A percentile compares a stretch with the other conserved stretches of the same genome.
These are phyloP conservation scores for Myotis planiceps DNA, from an alignment of 2,797 vertebrate genomes.

Conservation along the genomic window DNA sequence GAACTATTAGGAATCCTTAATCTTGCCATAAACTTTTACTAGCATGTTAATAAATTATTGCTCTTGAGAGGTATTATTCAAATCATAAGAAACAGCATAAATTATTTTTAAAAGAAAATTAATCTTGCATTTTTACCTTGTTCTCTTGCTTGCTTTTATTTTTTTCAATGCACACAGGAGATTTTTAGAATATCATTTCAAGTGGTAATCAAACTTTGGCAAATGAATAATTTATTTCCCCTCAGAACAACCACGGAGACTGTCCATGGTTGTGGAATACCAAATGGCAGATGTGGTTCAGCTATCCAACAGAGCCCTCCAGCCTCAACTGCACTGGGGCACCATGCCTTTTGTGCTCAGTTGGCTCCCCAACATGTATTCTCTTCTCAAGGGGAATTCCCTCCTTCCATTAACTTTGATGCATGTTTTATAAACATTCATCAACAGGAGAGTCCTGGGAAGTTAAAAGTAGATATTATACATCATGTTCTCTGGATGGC, in stretches of 20 bases:
- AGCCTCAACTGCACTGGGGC: background rate
- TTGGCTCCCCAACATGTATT: background rate
- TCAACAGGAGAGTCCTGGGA: background rate
- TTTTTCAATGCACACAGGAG: background rate
- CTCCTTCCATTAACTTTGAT: background rate
- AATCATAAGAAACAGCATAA: background rate
- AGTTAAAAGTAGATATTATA: background rate
- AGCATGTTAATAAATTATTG: background rate
- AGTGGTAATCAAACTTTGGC: constrained; percentile 25
- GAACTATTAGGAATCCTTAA: background rate
- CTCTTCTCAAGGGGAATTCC: background rate
- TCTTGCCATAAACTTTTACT: background rate
- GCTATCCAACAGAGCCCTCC: background rate
- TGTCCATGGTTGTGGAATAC: constrained; percentile 20
- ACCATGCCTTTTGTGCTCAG: background rate
- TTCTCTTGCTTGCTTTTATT: background rate
- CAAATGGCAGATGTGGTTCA: background rate
- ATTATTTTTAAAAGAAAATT: constrained; percentile 39
- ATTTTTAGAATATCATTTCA: constrained; percentile 56
- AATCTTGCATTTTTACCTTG: background rate
- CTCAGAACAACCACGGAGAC: background rate
- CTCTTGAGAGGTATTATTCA: background rate
- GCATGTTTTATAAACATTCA: background rate
- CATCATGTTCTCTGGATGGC: background rate
- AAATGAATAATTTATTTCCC: constrained; percentile 46